A percentile compares a stretch with the other conserved stretches of the same genome.
Evolutionary conservation across 2,888 invertebrate species (phyloP).

Genomic region (Sarcophaga variegata): DNA sequence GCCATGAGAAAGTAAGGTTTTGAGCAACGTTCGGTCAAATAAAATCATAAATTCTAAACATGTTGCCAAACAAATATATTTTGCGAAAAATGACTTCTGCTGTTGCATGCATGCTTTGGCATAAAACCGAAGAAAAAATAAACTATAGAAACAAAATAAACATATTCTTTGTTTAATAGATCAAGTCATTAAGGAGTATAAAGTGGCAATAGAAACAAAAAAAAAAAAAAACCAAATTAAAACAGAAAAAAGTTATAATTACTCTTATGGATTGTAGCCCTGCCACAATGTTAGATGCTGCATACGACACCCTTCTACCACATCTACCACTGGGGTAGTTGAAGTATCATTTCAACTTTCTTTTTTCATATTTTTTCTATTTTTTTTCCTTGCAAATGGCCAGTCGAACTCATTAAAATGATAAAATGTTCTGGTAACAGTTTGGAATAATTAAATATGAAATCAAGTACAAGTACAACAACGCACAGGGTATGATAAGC

Average conservation of each 20-base stretch:
- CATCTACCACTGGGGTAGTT: background rate
- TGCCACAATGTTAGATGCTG: background rate
- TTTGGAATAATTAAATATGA: constrained; percentile 77
- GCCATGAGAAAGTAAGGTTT: constrained; percentile 19
- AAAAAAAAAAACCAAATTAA: background rate
- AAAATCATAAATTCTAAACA: constrained; percentile 71
- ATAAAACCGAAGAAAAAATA: no score
- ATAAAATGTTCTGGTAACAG: constrained; percentile 79
- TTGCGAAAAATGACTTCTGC: constrained; percentile 47
- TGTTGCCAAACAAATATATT: constrained; percentile 63
- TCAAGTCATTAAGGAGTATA: constrained; percentile 65
- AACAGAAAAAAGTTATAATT: constrained; percentile 61
- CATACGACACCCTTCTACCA: background rate
- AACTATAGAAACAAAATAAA: background rate
- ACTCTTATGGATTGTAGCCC: constrained; percentile 45
- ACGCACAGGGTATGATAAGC: background rate
- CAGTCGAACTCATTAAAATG: constrained; percentile 77
- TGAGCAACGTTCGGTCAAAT: constrained; percentile 12
- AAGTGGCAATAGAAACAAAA: constrained; percentile 43
- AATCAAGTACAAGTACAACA: background rate
- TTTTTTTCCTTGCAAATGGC: constrained; percentile 64
- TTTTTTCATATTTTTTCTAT: background rate
- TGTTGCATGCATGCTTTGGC: background rate
- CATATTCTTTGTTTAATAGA: constrained; percentile 59
- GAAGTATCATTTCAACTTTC: constrained; percentile 26